phyloP scores from a whole-genome alignment of 2,888 invertebrate genomes.

The Dusona sp. region DNA sequence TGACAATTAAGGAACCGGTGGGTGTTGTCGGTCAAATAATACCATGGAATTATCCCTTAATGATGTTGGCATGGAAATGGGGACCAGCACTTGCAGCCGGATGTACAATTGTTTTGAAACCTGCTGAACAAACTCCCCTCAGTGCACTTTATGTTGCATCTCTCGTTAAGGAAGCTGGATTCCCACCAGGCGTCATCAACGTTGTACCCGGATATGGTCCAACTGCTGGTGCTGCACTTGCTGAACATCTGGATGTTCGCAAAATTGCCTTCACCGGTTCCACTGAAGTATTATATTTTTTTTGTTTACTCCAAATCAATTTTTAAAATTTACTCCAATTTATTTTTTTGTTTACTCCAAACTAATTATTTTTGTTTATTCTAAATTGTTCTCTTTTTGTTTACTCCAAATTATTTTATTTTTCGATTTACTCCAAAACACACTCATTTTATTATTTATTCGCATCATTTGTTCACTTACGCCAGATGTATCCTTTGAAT shows the following conservation, averaged over 20 bases:
- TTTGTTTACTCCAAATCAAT: not conserved
- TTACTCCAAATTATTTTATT: not conserved
- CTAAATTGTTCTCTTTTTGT: not conserved
- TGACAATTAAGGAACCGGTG: constrained; percentile 90
- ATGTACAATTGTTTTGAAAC: constrained; percentile 92
- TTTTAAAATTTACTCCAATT: not conserved
- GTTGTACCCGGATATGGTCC: constrained; percentile 91
- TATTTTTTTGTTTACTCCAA: not conserved
- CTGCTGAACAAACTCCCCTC: constrained; percentile 94
- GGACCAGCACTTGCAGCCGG: constrained; percentile 88
- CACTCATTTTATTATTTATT: not conserved
- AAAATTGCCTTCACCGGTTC: constrained; percentile 95
- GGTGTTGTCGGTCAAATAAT: constrained; percentile 93
- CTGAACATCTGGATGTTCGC: constrained; percentile 89
- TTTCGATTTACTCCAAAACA: not conserved
- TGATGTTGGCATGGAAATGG: constrained; percentile 95
- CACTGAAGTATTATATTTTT: constrained; percentile 86
- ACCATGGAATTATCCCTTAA: constrained; percentile 92
- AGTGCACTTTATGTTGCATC: constrained; percentile 91
- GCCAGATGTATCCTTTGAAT: no score
- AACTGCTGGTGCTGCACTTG: constrained; percentile 90
- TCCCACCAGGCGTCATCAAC: constrained; percentile 92
- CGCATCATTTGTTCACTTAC: not conserved
- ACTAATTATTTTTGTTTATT: not conserved
- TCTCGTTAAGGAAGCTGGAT: constrained; percentile 91